Evolutionary conservation across 2,113 vertebrate genomes (phyloP).

Genomic region (Pogona vitticeps): DNA sequence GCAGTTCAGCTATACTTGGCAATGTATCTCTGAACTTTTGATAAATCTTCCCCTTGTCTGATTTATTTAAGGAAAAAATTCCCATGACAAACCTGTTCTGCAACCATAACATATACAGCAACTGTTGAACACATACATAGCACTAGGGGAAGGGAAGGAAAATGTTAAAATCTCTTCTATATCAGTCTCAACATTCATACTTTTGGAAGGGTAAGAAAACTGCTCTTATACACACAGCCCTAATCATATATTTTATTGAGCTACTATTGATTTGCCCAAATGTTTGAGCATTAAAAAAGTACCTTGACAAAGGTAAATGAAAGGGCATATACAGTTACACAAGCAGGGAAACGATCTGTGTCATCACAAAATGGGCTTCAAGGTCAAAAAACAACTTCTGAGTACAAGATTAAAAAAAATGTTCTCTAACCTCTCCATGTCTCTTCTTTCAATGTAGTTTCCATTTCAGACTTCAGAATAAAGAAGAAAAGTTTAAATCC

Average conservation of each 20-base stretch:
- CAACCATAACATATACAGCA: background rate
- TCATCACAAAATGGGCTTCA: slow-evolving; percentile 64
- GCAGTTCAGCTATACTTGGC: background rate
- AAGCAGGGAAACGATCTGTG: slow-evolving; percentile 43
- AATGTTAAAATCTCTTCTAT: slow-evolving; percentile 5
- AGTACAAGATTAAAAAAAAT: slow-evolving; percentile 34
- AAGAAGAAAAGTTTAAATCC: background rate
- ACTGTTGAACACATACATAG: background rate
- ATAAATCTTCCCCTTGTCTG: background rate
- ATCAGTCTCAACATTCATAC: background rate
- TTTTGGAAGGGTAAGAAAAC: slow-evolving; percentile 35
- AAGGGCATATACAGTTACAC: slow-evolving; percentile 47
- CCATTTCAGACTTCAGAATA: slow-evolving; percentile 16
- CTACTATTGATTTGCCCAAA: slow-evolving; percentile 60
- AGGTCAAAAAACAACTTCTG: slow-evolving; percentile 45
- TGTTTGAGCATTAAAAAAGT: slow-evolving; percentile 58
- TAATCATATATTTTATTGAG: slow-evolving; percentile 60
- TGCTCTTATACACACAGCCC: background rate
- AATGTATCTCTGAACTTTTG: background rate
- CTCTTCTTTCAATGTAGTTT: slow-evolving; percentile 9
- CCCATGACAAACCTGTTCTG: background rate
- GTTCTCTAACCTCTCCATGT: slow-evolving; percentile 12
- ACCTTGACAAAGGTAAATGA: slow-evolving; percentile 49
- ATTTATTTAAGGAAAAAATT: background rate
- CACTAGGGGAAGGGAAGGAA: background rate